Evolutionary conservation across 2,113 vertebrate genomes (phyloP).

Genomic region (Mus pahari): DNA sequence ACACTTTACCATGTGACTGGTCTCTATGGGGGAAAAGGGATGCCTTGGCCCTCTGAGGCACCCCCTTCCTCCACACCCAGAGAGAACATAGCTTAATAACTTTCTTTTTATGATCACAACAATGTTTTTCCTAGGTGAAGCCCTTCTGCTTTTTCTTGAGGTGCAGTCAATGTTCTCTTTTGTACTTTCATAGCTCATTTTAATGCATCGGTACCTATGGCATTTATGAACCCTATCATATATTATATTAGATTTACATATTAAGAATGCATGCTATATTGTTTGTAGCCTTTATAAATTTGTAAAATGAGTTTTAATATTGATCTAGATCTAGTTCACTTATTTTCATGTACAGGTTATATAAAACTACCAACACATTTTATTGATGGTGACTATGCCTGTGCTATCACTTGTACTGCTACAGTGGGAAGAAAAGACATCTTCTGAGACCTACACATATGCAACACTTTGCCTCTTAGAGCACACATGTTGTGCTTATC

Average conservation of each 20-base stretch:
- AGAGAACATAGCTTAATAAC: too few relatives aligned
- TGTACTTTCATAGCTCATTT: neutral
- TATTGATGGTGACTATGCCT: neutral
- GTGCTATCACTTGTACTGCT: neutral
- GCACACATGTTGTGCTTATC: neutral
- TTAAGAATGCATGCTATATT: neutral
- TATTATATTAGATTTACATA: neutral
- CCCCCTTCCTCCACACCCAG: too few relatives aligned
- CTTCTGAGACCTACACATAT: neutral
- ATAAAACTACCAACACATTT: neutral
- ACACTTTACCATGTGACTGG: too few relatives aligned
- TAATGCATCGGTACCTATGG: neutral
- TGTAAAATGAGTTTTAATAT: neutral
- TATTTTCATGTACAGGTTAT: neutral
- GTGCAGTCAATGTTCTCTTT: neutral
- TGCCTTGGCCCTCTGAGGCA: too few relatives aligned
- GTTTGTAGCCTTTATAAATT: neutral
- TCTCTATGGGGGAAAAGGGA: too few relatives aligned
- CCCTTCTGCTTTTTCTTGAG: neutral
- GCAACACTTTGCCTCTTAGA: neutral
- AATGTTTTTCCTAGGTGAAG: neutral
- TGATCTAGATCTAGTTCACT: neutral
- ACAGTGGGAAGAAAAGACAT: neutral
- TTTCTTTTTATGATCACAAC: too few relatives aligned
- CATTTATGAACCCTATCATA: neutral